Conservation (phyloP, 2,797 vertebrate species). For the Etheostoma perlongum region DNA sequence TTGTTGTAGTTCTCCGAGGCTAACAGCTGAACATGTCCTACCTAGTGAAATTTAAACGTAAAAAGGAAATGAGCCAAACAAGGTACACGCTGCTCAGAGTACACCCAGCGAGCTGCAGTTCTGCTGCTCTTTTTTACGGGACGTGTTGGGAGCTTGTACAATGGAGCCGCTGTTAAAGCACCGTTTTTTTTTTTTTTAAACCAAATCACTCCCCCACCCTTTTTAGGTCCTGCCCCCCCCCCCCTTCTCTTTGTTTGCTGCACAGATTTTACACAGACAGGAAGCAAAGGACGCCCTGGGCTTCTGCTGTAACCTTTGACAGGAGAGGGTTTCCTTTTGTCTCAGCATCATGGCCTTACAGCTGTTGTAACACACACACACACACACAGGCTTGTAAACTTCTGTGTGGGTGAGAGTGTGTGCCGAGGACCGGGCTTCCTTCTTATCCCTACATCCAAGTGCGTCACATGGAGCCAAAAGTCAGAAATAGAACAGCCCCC, state of each 20-base stretch:
- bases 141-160: slow-evolving; percentile 49
- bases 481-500: slow-evolving; percentile 60
- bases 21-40: background rate
- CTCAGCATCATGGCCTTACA: slow-evolving; percentile 51
- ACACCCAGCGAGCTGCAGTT: slow-evolving; percentile 8
- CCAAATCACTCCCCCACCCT: background rate
- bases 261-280: slow-evolving; percentile 61
- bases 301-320: slow-evolving; percentile 53
- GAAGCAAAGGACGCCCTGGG: slow-evolving; percentile 58
- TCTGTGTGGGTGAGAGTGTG: slow-evolving; percentile 11
- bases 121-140: slow-evolving; percentile 25
- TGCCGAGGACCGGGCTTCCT: slow-evolving; percentile 45
- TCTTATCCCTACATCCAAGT: slow-evolving; percentile 46
- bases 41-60: background rate
- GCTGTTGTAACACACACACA: slow-evolving; percentile 40
- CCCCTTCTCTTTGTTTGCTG: slow-evolving; percentile 37
- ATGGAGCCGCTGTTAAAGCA: slow-evolving; percentile 52
- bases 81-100: background rate
- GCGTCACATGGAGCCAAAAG: slow-evolving; percentile 47
- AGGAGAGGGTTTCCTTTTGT: slow-evolving; percentile 59
- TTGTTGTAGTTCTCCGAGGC: background rate
- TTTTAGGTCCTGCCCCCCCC: background rate
- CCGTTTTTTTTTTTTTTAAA: background rate
- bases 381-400: slow-evolving; percentile 4
- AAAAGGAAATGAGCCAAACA: background rate